These are phyloP conservation scores for Murina feae DNA, from an alignment of 2,113 vertebrate species.

Conservation along the genomic window DNA sequence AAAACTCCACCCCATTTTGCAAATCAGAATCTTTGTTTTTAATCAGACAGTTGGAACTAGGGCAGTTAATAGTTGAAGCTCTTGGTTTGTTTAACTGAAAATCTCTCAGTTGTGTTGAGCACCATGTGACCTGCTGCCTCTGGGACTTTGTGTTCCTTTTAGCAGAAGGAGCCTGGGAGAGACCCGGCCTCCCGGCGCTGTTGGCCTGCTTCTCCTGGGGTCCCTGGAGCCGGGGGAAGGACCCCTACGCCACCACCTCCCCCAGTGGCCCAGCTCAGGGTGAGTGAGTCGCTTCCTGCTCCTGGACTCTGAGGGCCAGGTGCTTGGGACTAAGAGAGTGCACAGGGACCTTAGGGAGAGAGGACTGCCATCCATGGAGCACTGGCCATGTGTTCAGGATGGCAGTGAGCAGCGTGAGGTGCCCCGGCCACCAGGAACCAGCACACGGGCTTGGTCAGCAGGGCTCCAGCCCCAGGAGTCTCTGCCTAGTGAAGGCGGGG, in stretches of 20 bases:
- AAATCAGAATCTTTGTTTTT: background rate
- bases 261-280: constrained; percentile 36
- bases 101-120: background rate
- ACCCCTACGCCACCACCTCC: background rate
- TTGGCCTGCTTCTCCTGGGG: constrained; percentile 69
- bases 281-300: constrained; percentile 22
- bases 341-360: background rate
- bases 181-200: constrained; percentile 14
- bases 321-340: background rate
- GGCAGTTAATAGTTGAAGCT: background rate
- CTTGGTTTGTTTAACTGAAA: background rate
- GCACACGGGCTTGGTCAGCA: background rate
- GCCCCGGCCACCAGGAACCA: background rate
- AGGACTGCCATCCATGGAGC: background rate
- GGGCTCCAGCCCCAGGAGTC: background rate
- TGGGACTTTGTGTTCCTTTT: constrained; percentile 35
- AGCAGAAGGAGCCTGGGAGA: constrained; percentile 40
- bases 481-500: background rate
- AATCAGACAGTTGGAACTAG: background rate
- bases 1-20: background rate
- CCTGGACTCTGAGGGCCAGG: background rate
- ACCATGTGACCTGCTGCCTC: background rate
- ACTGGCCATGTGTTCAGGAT: accelerated
- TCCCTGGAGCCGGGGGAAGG: constrained; percentile 54
- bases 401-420: background rate